A percentile compares a stretch with the other conserved stretches of the same genome.
These are phyloP conservation scores for Cettia cetti DNA, from an alignment of 2,113 vertebrate species.

Conservation along the genomic window DNA sequence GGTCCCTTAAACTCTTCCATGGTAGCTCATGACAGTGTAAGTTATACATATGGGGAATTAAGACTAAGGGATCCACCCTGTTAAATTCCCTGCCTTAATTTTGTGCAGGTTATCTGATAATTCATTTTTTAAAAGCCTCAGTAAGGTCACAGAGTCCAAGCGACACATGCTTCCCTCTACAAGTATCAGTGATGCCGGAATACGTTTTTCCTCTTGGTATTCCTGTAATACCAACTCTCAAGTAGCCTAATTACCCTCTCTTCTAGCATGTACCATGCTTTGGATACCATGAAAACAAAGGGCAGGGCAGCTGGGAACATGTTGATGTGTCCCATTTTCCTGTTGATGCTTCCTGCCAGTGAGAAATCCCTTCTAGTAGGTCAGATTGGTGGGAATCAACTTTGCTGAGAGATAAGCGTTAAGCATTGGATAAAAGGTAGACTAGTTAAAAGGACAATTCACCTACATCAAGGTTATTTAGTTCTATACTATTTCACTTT, in stretches of 20 bases:
- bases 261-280: not conserved
- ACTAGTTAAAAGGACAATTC: not conserved
- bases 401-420: not conserved
- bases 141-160: not conserved
- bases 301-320: not conserved
- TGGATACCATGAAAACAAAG: not conserved
- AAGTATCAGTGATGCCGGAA: not conserved
- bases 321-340: not conserved
- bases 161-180: not conserved
- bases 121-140: not conserved
- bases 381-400: not conserved
- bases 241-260: not conserved
- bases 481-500: not conserved
- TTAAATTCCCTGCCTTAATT: not conserved
- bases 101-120: not conserved
- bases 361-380: not conserved
- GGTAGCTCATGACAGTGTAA: not conserved
- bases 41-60: not conserved
- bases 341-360: accelerated
- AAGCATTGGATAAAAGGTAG: not conserved
- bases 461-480: not conserved
- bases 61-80: not conserved
- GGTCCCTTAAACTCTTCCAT: not conserved
- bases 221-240: not conserved
- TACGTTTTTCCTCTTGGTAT: not conserved